Evolutionary conservation across 1,140 invertebrate genomes (phyloP).

Genomic region (Ceratitis capitata): DNA sequence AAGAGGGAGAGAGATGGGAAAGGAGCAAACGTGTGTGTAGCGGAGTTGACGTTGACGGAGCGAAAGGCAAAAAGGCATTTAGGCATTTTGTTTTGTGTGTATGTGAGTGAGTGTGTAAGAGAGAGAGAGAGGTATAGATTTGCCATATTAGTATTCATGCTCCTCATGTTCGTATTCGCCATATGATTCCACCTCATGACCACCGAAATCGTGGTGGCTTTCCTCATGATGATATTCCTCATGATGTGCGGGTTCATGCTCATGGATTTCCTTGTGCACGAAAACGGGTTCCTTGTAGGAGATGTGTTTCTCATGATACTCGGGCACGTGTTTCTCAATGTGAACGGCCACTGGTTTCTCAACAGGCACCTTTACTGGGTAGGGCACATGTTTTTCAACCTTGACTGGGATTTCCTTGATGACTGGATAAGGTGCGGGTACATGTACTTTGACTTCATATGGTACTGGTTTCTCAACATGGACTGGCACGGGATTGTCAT

Average conservation of each 20-base stretch:
- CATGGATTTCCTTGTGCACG: constrained; percentile 56
- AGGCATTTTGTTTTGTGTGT: neutral
- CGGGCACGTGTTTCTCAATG: constrained; percentile 65
- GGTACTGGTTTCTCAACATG: constrained; percentile 71
- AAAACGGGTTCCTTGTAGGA: constrained; percentile 63
- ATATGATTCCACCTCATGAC: constrained; percentile 40
- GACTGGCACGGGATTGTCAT: constrained; percentile 72
- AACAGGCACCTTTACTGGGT: constrained; percentile 69
- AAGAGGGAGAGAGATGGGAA: constrained; percentile 26
- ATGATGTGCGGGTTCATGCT: constrained; percentile 35
- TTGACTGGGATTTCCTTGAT: constrained; percentile 68
- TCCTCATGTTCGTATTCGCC: constrained; percentile 43
- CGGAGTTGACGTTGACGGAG: constrained; percentile 13
- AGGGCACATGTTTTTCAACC: constrained; percentile 70
- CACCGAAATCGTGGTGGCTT: constrained; percentile 41
- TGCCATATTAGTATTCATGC: constrained; percentile 44
- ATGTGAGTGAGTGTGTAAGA: neutral
- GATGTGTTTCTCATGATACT: constrained; percentile 61
- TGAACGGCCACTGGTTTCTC: constrained; percentile 67
- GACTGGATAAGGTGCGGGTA: constrained; percentile 68
- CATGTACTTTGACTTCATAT: constrained; percentile 69
- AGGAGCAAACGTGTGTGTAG: neutral
- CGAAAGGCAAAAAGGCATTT: constrained; percentile 28
- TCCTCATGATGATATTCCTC: constrained; percentile 43
- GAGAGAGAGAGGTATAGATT: constrained; percentile 6